Evolutionary conservation across 1,140 invertebrate genomes (phyloP).

Genomic region (Bombus fervidus): DNA sequence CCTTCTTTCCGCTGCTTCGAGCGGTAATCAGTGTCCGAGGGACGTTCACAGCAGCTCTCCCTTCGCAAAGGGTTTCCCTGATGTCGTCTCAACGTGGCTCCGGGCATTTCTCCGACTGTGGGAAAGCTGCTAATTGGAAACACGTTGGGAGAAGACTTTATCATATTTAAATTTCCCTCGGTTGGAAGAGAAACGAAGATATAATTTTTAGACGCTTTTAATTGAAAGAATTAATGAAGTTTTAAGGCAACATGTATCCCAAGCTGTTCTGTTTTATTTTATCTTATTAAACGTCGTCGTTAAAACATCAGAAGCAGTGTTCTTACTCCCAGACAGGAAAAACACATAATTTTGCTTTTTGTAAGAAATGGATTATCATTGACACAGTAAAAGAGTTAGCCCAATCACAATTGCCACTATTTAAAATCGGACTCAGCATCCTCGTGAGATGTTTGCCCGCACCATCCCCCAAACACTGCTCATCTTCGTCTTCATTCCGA

Average conservation of each 20-base stretch:
- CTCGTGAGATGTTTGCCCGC: background rate
- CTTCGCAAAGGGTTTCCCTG: slow-evolving; percentile 14
- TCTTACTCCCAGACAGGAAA: too few species aligned
- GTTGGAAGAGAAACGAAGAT: background rate
- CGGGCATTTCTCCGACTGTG: too few species aligned
- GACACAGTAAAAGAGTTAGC: background rate
- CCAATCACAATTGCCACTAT: background rate
- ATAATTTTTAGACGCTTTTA: background rate
- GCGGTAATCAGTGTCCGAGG: slow-evolving; percentile 48
- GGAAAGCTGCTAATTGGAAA: slow-evolving; percentile 3
- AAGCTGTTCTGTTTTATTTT: too few species aligned
- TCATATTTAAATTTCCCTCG: background rate
- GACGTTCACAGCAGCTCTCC: slow-evolving; percentile 31
- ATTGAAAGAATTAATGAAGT: fast-evolving
- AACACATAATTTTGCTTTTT: too few species aligned
- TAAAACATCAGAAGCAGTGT: too few species aligned
- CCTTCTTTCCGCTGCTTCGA: slow-evolving; percentile 53
- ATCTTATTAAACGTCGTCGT: too few species aligned
- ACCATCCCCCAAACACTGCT: background rate
- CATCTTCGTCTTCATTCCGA: too few species aligned
- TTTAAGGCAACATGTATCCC: background rate
- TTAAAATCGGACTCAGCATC: background rate
- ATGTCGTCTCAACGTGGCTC: too few species aligned
- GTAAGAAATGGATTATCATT: background rate
- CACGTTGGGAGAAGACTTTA: background rate